Evolutionary conservation across 2,888 invertebrate species (phyloP).

Genomic region (Lasioglossum lativentre): DNA sequence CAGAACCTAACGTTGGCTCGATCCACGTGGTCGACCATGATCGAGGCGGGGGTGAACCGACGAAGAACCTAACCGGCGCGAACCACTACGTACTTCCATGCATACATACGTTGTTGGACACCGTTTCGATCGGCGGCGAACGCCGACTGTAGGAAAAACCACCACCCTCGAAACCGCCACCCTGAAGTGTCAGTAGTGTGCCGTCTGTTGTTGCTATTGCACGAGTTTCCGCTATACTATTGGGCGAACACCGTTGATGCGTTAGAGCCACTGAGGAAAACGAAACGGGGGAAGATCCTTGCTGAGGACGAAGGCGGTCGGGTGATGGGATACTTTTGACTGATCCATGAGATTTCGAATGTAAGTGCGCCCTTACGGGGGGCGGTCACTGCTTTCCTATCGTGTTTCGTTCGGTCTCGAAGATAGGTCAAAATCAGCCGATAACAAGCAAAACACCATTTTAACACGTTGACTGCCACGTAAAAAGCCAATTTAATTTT

Average conservation of each 20-base stretch:
- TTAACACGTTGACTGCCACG: no score
- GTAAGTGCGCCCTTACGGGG: constrained; percentile 39
- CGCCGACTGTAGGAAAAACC: constrained; percentile 66
- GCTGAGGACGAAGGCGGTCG: background rate
- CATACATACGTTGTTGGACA: background rate
- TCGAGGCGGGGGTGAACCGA: constrained; percentile 14
- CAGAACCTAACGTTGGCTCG: constrained; percentile 45
- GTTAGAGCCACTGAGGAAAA: background rate
- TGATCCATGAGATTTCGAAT: constrained; percentile 65
- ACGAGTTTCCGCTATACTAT: constrained; percentile 49
- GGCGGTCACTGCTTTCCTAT: background rate
- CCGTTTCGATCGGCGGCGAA: constrained; percentile 71
- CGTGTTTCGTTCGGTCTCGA: background rate
- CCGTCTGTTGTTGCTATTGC: constrained; percentile 69
- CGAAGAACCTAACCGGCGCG: background rate
- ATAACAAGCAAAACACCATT: background rate
- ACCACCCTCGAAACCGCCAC: constrained; percentile 72
- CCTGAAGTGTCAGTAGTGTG: constrained; percentile 71
- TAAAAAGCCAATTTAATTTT: no score
- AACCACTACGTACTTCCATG: background rate
- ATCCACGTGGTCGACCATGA: constrained; percentile 68
- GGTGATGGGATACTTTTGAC: constrained; percentile 46
- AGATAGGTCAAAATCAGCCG: background rate
- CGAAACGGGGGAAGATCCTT: background rate
- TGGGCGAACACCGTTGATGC: background rate